Base-by-base conservation (phyloP, 1,140 invertebrate species). In the Lysiphlebus fabarum region DNA sequence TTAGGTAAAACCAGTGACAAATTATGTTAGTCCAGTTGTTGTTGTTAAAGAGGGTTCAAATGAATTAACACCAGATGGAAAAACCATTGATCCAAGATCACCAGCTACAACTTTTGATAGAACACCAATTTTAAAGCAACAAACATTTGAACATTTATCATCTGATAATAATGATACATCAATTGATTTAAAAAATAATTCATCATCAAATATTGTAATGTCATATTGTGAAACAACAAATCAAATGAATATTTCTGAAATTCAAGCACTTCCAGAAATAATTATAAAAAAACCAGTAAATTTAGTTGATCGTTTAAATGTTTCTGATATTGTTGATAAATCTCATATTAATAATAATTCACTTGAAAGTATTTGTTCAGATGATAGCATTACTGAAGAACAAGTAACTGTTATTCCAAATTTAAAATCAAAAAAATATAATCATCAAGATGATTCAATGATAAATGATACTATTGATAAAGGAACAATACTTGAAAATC, bases 71-170 rank as follows among this genome's bases (percentile, higher is more conserved):
- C 62, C 62, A 10, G 41, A 62, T n/a, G 2, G 8, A 26, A 54
- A 48, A 67, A 4, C 66, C 56, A 17, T 67, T 6, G 76, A 78
- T 66, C 76, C 76, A 9, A 67, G 76, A 62, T 78, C 76, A 11
- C 76, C 76, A 26, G 67, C 76, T 7, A 62, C 63, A 6, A 62
- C 70, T 37, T 77, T 78, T 36, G 64, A 72, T 33, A 69, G 76
- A 65, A 78, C 76, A 4, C 76, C 76, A 6, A 72, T 77, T 45
- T 61, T 72, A 37, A 64, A 65, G n/a, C n/a, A 40, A 64, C 73
- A 34, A 72, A 71, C 74, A 1, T 51, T 67, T 0, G 45, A 50
- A n/a, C 53, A 62, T 56, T 54, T 44, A 38, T 4, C 40, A 53
- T 34, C 14, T 17, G 37, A 49, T 37, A 14, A 59, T 47, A 0